These are phyloP conservation scores for Tamandua tetradactyla DNA, from an alignment of 2,797 vertebrate genomes.

Conservation along the genomic window DNA sequence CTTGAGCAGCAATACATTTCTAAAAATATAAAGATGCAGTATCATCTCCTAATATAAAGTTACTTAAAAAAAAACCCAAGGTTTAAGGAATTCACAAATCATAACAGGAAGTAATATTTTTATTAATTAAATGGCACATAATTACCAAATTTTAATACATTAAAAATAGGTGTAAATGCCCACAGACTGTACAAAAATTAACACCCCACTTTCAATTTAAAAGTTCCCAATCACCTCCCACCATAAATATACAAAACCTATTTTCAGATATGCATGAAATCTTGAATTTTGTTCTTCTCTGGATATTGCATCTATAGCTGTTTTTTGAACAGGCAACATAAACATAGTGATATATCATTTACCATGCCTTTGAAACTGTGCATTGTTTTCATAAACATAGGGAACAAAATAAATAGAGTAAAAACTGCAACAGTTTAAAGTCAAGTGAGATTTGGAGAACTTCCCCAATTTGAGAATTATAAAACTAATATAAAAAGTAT, in stretches of 20 bases:
- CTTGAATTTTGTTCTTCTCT: constrained; percentile 70
- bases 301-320: constrained; percentile 72
- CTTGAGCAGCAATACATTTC: constrained; percentile 87
- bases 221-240: constrained; percentile 81
- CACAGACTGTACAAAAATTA: constrained; percentile 84
- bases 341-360: constrained; percentile 64
- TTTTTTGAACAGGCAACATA: constrained; percentile 67
- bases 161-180: constrained; percentile 85
- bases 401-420: constrained; percentile 83
- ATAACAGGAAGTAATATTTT: constrained; percentile 76
- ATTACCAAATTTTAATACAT: constrained; percentile 84
- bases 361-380: constrained; percentile 78
- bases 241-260: constrained; percentile 83
- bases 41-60: constrained; percentile 84
- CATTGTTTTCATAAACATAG: constrained; percentile 79
- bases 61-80: constrained; percentile 79
- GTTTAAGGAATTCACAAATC: constrained; percentile 81
- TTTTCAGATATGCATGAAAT: constrained; percentile 78
- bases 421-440: constrained; percentile 76
- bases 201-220: constrained; percentile 80
- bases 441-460: constrained; percentile 65
- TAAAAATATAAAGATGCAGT: constrained; percentile 85
- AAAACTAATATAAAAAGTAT: constrained; percentile 72
- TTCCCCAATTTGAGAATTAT: constrained; percentile 60
- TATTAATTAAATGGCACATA: constrained; percentile 80